phyloP scores from a whole-genome alignment of 1,140 invertebrate species.

The Chironomus tepperi region DNA sequence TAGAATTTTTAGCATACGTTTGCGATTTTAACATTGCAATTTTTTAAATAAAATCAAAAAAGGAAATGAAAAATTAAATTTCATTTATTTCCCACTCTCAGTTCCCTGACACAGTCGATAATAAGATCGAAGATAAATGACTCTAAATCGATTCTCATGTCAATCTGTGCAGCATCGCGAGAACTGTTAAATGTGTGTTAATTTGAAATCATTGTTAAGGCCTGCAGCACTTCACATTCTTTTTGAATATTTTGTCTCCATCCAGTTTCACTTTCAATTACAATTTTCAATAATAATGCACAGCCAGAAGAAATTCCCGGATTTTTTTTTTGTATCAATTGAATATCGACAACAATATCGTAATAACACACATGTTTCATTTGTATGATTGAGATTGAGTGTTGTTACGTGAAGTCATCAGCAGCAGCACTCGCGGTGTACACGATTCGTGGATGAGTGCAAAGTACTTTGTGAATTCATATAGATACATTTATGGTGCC shows the following conservation, averaged over 20 bases:
- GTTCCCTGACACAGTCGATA: too few species aligned
- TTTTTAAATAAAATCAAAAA: too few species aligned
- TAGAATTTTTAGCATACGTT: too few species aligned
- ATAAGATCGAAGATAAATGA: background rate
- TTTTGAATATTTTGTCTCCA: too few species aligned
- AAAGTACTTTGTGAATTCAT: background rate
- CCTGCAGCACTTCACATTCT: background rate
- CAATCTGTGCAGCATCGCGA: background rate
- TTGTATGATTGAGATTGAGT: background rate
- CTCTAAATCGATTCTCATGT: constrained; percentile 1
- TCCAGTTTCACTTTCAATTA: too few species aligned
- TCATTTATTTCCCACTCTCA: too few species aligned
- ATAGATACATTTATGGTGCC: background rate
- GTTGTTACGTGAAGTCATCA: constrained; percentile 22
- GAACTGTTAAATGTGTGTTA: background rate
- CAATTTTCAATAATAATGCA: background rate
- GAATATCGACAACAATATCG: background rate
- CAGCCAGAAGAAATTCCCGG: background rate
- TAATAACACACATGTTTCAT: background rate
- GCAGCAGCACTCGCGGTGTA: background rate
- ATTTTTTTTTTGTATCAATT: background rate
- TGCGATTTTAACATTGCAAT: too few species aligned
- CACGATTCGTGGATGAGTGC: background rate
- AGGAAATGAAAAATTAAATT: too few species aligned
- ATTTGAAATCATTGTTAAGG: constrained; percentile 19